Evolutionary conservation across 2,797 vertebrate species (phyloP).

Genomic region (Phrynocephalus vlangalii): DNA sequence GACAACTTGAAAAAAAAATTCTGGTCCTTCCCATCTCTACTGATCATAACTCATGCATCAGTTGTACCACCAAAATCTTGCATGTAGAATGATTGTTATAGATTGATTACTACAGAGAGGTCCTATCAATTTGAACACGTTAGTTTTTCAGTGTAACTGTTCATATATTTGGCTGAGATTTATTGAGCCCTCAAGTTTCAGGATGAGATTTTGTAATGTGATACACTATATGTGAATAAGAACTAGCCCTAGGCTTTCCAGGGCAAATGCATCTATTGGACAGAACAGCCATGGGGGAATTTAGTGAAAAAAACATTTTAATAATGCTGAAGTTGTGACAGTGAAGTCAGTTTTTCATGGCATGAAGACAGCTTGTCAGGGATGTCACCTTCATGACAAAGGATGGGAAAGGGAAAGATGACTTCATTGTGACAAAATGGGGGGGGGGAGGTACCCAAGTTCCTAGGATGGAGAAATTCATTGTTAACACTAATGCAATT

Average conservation of each 20-base stretch:
- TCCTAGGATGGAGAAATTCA: neutral
- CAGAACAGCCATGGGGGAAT: neutral
- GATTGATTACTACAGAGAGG: neutral
- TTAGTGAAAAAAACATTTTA: neutral
- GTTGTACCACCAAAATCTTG: no score
- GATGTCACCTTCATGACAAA: neutral
- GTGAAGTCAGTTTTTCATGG: neutral
- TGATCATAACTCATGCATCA: no score
- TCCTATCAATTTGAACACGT: neutral
- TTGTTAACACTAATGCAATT: neutral
- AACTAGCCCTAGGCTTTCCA: neutral
- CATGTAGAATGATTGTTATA: neutral
- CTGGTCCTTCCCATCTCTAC: no score
- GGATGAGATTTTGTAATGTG: neutral
- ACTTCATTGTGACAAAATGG: neutral
- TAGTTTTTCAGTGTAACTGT: neutral
- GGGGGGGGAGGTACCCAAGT: neutral
- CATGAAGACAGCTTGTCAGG: neutral
- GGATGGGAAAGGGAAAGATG: neutral
- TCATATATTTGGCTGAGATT: neutral
- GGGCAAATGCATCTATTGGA: neutral
- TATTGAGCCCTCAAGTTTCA: neutral
- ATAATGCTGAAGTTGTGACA: neutral
- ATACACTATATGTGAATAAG: no score
- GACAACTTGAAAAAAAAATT: no score